Base-by-base conservation (phyloP, 1,140 invertebrate species). In the Hylaeus anthracinus region DNA sequence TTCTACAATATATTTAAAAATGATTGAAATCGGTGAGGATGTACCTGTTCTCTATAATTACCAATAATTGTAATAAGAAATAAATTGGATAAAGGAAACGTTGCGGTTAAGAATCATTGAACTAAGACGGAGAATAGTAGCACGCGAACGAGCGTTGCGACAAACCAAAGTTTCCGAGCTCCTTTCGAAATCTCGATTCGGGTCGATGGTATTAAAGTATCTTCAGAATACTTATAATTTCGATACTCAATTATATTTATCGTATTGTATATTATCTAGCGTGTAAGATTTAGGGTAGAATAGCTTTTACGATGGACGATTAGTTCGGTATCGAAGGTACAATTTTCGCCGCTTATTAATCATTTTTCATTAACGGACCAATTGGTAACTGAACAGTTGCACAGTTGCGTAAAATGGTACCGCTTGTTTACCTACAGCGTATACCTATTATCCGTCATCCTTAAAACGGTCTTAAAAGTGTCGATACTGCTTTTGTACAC, bases 201-300 rank as follows among this genome's bases (percentile, higher is more conserved):
- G 61, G 10, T 41, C 26, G 56, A 2, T 58, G 3, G 0, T 14
- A 15, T 0, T 41, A 45, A 3, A 1, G 10, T 51, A 51, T 51
- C 5, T 64, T 41, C 3, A 9, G 6, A 41, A 14, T 64, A 64
- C 56, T 58, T n/a, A 5, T 12, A 6, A 43, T 64, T 14, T 64
- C 61, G 61, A 64, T 64, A 64, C 61, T 64, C 61, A 14, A 43
- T 63, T 63, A 63, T 63, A 63, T 61, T 61, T 41, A 63, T 41
- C 39, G 39, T 43, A 64, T 64, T 64, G 61, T 64, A 64, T 64
- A 64, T 64, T 64, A 43, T 1, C 1, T 64, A 64, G 39, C 2
- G 60, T 1, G 61, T 64, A 43, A 64, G 61, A 14, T 6, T 64
- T 43, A 43, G 12, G 6, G 1, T 41, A 43, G 14, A 8, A 41